Evolutionary conservation across 2,888 invertebrate species (phyloP).

Genomic region (Zhuqinia jingwanae): DNA sequence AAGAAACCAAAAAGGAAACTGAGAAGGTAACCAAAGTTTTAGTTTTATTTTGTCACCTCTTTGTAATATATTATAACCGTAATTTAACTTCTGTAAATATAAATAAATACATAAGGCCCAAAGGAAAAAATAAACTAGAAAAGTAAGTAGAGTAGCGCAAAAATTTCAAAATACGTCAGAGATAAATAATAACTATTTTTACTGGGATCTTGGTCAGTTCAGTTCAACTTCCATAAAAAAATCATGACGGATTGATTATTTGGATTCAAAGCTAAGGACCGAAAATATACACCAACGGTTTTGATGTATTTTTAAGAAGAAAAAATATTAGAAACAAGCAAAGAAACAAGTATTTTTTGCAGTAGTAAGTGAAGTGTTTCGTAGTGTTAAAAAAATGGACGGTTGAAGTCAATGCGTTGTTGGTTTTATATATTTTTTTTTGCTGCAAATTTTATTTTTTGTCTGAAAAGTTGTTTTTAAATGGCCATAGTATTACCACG

Average conservation of each 20-base stretch:
- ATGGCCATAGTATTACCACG: not conserved
- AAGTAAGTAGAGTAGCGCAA: too few relatives aligned
- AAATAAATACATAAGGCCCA: too few relatives aligned
- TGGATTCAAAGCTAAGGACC: not conserved
- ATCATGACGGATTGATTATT: not conserved
- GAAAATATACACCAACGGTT: constrained; percentile 1
- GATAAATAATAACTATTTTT: too few relatives aligned
- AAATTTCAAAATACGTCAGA: too few relatives aligned
- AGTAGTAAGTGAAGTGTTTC: not conserved
- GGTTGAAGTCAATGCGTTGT: too few relatives aligned
- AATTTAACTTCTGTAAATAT: not conserved
- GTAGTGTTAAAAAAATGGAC: too few relatives aligned
- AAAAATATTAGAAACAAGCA: too few relatives aligned
- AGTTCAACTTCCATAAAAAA: constrained; percentile 3
- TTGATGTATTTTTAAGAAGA: not conserved
- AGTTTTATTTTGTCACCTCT: not conserved
- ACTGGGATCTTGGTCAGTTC: constrained; percentile 9
- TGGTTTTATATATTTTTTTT: not conserved
- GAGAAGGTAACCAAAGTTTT: constrained; percentile 66
- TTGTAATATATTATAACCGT: too few relatives aligned
- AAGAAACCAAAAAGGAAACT: constrained; percentile 79
- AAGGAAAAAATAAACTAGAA: too few relatives aligned
- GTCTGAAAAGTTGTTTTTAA: not conserved
- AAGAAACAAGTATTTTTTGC: too few relatives aligned
- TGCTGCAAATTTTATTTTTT: constrained; percentile 18